Conservation (phyloP, 2,113 vertebrate genomes). For the Nestor notabilis region DNA sequence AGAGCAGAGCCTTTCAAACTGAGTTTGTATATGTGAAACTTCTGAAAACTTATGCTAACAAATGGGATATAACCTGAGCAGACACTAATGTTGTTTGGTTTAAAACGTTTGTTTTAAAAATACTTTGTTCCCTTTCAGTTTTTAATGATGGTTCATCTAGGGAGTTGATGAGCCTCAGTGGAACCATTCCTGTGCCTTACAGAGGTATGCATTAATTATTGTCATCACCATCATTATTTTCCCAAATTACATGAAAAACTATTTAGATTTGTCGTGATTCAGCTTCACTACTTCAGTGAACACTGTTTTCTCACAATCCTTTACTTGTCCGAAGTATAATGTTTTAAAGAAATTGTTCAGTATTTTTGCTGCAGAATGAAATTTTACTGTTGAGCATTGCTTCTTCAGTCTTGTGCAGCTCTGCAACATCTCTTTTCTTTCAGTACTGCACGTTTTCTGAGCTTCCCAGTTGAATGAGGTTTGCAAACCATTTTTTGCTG, state of each 20-base stretch:
- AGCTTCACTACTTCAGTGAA: fast-evolving
- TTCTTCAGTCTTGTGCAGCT: not conserved
- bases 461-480: not conserved
- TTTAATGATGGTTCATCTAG: slow-evolving; percentile 95
- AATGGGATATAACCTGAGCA: not conserved
- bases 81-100: not conserved
- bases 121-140: slow-evolving; percentile 77
- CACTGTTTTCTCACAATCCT: not conserved
- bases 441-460: fast-evolving
- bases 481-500: not conserved
- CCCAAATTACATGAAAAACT: not conserved
- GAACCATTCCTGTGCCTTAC: slow-evolving; percentile 96
- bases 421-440: not conserved
- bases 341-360: not conserved
- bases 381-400: not conserved
- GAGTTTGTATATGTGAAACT: not conserved
- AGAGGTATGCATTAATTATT: slow-evolving; percentile 80
- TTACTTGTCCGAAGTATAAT: not conserved
- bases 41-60: not conserved
- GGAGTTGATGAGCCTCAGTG: slow-evolving; percentile 94
- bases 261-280: not conserved
- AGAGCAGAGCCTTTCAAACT: not conserved
- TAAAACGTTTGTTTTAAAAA: not conserved
- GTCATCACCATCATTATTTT: not conserved
- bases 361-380: not conserved